A percentile compares a stretch with the other conserved stretches of the same genome.
Evolutionary conservation across 2,113 vertebrate species (phyloP).

Genomic region (Perca fluviatilis): DNA sequence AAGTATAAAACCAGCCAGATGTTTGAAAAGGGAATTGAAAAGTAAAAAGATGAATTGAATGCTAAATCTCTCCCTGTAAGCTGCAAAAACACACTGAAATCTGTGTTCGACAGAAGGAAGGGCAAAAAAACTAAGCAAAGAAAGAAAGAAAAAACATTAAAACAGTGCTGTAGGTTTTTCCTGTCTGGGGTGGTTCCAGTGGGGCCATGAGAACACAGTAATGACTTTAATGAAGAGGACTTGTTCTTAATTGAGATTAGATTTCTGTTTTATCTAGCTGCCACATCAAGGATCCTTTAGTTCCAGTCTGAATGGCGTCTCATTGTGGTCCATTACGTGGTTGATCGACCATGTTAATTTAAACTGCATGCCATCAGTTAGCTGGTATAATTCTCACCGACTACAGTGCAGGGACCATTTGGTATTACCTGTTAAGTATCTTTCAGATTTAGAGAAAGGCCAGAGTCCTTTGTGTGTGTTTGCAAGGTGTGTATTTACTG

Average conservation of each 20-base stretch:
- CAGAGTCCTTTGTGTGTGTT: not conserved
- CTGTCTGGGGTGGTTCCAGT: slow-evolving; percentile 30
- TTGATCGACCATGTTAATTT: slow-evolving; percentile 80
- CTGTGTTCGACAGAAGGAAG: slow-evolving; percentile 1
- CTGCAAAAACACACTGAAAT: slow-evolving; percentile 23
- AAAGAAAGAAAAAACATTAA: slow-evolving; percentile 10
- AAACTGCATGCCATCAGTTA: slow-evolving; percentile 77
- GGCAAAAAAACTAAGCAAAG: not conserved
- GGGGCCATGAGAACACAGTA: slow-evolving; percentile 51
- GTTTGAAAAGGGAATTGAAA: slow-evolving; percentile 46
- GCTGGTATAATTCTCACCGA: slow-evolving; percentile 64
- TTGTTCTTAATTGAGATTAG: slow-evolving; percentile 82
- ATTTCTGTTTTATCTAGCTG: slow-evolving; percentile 81
- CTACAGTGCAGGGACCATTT: slow-evolving; percentile 33
- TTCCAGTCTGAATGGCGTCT: slow-evolving; percentile 78
- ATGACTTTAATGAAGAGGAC: slow-evolving; percentile 74
- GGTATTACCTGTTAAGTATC: slow-evolving; percentile 44
- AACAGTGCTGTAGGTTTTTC: slow-evolving; percentile 6
- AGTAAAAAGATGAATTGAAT: slow-evolving; percentile 27
- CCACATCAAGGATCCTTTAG: slow-evolving; percentile 80
- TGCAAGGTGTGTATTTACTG: not conserved
- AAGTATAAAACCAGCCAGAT: slow-evolving; percentile 36
- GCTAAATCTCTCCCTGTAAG: slow-evolving; percentile 29
- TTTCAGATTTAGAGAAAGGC: slow-evolving; percentile 6
- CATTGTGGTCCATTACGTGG: slow-evolving; percentile 78